Base-by-base conservation (phyloP, 2,888 invertebrate species). In the Bedellia somnulentella region DNA sequence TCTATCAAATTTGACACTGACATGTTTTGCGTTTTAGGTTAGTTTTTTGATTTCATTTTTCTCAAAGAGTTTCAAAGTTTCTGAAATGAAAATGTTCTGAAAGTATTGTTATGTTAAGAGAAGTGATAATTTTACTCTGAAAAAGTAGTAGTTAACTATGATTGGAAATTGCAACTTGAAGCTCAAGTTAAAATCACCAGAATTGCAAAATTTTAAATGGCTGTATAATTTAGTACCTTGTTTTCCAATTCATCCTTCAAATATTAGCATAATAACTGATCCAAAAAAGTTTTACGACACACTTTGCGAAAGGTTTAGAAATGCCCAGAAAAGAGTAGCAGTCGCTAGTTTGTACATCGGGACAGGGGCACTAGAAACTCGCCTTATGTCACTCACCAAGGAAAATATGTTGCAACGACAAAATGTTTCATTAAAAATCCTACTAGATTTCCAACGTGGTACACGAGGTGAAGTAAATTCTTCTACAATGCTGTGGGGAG, bases 271-370 rank as follows among this genome's bases (percentile, higher is more conserved):
- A 32, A 81, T 93, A 36, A 80, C 80, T 24, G 86, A 89, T 45
- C 93, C 93, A 0, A 66, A 68, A 29, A 80, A 80, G 35, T 94
- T 93, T 59, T 93, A 93, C 52, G 77, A 85, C 5, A 83, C 80
- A 0, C 52, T 93, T 9, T 57, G 87, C 38, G 76, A 85, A 26
- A 82, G 84, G 51, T 85, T 87, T 49, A 62, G 66, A 30, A 63
- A 57, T 31, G 89, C 93, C 1, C 81, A 79, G 35, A 64, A 71
- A 29, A 79, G 93, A 43, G 87, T 94, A 45, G 85, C 86, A 0
- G 60, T 99, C 29, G 91, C 93, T 3, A 96, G 98, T 36, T 71
- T 99, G 8, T 99, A 99, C 55, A 70, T 98, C 34, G 98, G 99
- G 9, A 94, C 87, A 29, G 96, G 96, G 0, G 54, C 78, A 11